These are phyloP conservation scores for Zophobas atratus DNA, from an alignment of 1,140 invertebrate genomes.

Conservation along the genomic window DNA sequence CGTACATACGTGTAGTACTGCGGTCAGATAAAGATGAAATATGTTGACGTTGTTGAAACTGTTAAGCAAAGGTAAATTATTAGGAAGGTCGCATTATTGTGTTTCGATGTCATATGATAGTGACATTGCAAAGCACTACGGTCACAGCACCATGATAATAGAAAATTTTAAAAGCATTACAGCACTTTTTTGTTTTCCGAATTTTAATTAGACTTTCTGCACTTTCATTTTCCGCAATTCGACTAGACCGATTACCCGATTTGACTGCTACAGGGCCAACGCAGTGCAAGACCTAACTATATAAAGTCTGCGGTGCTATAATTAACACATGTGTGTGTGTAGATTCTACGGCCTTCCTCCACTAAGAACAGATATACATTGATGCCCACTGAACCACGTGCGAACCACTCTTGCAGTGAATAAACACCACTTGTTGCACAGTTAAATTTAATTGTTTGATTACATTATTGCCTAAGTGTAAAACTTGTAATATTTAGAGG, in stretches of 20 bases:
- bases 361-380: conserved; percentile 35
- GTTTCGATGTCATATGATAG: conserved; percentile 17
- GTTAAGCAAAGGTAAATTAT: conserved; percentile 34
- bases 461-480: neutral
- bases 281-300: conserved; percentile 33
- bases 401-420: conserved; percentile 17
- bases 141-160: neutral
- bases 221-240: neutral
- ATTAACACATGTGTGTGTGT: conserved; percentile 47
- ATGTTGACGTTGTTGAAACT: conserved; percentile 22
- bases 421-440: neutral
- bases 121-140: neutral
- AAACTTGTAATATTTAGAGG: no score
- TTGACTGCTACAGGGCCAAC: conserved; percentile 31
- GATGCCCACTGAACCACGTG: conserved; percentile 33
- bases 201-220: neutral
- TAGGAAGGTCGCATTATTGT: conserved; percentile 37
- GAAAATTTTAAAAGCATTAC: neutral
- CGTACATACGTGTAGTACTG: neutral
- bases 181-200: neutral
- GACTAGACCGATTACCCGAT: conserved; percentile 1
- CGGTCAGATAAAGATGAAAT: conserved; percentile 22
- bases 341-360: conserved; percentile 23
- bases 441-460: conserved; percentile 5
- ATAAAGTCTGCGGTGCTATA: conserved; percentile 46